Evolutionary conservation across 2,113 vertebrate genomes (phyloP).

Genomic region (Apteryx owenii): DNA sequence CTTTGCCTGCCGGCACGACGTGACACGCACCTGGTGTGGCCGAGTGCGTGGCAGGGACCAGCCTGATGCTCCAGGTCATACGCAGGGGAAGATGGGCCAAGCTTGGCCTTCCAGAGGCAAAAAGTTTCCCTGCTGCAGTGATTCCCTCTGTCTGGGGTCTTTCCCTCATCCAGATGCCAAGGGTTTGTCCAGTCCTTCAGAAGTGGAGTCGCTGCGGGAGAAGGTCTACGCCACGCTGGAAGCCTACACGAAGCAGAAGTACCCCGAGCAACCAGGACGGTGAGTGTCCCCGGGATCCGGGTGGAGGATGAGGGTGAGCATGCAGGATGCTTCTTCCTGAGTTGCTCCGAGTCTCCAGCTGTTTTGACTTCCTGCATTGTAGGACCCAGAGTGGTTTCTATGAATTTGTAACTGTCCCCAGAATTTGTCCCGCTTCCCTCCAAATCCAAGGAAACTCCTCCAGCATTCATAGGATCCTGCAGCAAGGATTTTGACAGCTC

Average conservation of each 20-base stretch:
- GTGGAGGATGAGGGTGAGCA: background rate
- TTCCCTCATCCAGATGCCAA: slow-evolving; percentile 87
- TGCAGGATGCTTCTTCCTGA: background rate
- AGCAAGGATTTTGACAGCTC: background rate
- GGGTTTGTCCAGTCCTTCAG: slow-evolving; percentile 90
- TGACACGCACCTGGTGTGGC: too few relatives aligned
- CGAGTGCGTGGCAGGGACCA: too few relatives aligned
- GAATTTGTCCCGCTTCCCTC: background rate
- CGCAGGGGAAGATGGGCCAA: background rate
- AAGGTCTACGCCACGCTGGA: slow-evolving; percentile 95
- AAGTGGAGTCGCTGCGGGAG: slow-evolving; percentile 91
- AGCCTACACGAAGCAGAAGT: slow-evolving; percentile 97
- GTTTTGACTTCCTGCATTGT: background rate
- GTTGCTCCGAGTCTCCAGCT: background rate
- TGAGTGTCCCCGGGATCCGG: slow-evolving; percentile 53
- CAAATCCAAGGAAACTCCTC: background rate
- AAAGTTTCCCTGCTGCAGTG: background rate
- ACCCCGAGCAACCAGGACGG: slow-evolving; percentile 95
- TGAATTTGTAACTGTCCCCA: background rate
- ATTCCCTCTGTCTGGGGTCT: background rate
- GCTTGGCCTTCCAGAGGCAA: background rate
- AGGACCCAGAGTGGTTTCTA: background rate
- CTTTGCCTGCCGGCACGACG: too few relatives aligned
- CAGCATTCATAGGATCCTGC: background rate
- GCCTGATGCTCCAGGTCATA: too few relatives aligned